Conservation (phyloP, 2,888 invertebrate species). For the Drosophila heteroneura region DNA sequence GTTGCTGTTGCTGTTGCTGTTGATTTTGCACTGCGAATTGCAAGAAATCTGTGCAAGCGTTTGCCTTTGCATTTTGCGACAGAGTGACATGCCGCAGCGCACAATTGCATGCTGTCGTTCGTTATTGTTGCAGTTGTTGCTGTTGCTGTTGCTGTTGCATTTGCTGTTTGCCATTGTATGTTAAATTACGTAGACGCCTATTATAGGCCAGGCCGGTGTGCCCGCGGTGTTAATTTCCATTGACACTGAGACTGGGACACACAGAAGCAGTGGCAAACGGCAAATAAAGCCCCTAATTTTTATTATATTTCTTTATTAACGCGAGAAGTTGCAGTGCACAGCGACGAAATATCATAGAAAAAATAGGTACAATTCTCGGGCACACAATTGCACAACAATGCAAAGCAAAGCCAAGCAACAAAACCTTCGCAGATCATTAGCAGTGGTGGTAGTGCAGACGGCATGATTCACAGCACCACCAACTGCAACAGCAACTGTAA, state of each 20-base stretch:
- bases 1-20: slow-evolving; percentile 16
- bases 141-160: slow-evolving; percentile 13
- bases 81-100: slow-evolving; percentile 58
- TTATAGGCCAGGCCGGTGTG: slow-evolving; percentile 60
- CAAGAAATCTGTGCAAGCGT: slow-evolving; percentile 68
- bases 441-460: slow-evolving; percentile 22
- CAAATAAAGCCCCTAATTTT: slow-evolving; percentile 49
- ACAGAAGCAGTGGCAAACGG: slow-evolving; percentile 22
- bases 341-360: slow-evolving; percentile 43
- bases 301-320: slow-evolving; percentile 70
- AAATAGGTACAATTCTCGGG: slow-evolving; percentile 56
- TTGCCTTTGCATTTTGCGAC: slow-evolving; percentile 54
- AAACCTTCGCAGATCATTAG: slow-evolving; percentile 64
- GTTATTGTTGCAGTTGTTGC: slow-evolving; percentile 17
- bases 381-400: slow-evolving; percentile 68
- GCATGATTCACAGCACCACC: slow-evolving; percentile 69
- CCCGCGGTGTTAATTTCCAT: slow-evolving; percentile 77
- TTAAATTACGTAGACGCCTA: slow-evolving; percentile 77
- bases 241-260: slow-evolving; percentile 67
- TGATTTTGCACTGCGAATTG: slow-evolving; percentile 36
- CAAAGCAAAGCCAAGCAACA: slow-evolving; percentile 34
- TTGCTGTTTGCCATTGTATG: slow-evolving; percentile 72
- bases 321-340: slow-evolving; percentile 45
- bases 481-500: slow-evolving; percentile 34
- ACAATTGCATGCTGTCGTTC: slow-evolving; percentile 62